A percentile compares a stretch with the other conserved stretches of the same genome.
These are phyloP conservation scores for Aphaenogaster rudis DNA, from an alignment of 1,140 invertebrate genomes.

Conservation along the genomic window DNA sequence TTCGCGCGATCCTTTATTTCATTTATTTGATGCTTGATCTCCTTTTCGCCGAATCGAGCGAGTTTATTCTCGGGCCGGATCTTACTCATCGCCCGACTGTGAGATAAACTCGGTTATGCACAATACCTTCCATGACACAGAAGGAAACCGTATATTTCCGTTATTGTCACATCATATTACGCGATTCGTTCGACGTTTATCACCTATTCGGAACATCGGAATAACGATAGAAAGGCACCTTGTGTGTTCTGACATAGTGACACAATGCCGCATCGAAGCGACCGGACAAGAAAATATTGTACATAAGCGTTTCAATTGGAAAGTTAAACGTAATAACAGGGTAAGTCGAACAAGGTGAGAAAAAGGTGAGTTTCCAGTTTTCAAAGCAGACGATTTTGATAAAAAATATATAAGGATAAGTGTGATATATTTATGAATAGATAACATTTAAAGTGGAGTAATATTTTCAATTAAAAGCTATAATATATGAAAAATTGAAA, in stretches of 20 bases:
- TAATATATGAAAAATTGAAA: no score
- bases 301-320: conserved; percentile 11
- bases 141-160: conserved; percentile 8
- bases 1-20: not conserved
- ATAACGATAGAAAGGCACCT: not conserved
- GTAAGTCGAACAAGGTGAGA: not conserved
- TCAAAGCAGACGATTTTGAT: no score
- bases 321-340: not conserved
- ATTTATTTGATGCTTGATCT: not conserved
- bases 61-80: conserved; percentile 18
- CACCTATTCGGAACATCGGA: not conserved
- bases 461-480: no score
- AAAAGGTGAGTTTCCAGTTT: not conserved
- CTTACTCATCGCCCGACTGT: not conserved
- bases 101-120: conserved; percentile 15
- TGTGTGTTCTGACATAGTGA: not conserved
- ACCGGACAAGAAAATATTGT: not conserved
- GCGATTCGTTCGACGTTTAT: conserved; percentile 26
- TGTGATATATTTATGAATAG: no score
- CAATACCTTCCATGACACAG: not conserved
- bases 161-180: not conserved
- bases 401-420: no score
- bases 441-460: no score
- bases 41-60: not conserved
- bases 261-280: not conserved